phyloP scores from a whole-genome alignment of 2,113 vertebrate genomes.

The Psephotus haematonotus region DNA sequence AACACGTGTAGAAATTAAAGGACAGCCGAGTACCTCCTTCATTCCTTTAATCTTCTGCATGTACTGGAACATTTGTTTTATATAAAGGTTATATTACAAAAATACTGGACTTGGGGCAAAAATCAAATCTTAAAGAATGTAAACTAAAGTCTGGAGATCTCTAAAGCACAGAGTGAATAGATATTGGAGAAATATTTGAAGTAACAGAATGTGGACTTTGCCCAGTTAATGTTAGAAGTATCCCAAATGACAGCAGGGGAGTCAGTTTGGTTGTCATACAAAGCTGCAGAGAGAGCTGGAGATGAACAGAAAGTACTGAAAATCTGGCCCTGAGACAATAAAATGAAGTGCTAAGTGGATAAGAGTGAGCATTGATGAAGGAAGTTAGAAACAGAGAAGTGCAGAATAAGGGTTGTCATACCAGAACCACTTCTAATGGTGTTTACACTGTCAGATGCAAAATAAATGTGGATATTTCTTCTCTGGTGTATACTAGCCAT shows the following conservation, averaged over 20 bases:
- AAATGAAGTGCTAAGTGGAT: conserved; percentile 35
- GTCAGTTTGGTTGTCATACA: conserved; percentile 28
- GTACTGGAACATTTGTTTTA: conserved; percentile 57
- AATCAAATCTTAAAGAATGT: conserved; percentile 43
- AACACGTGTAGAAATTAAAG: conserved; percentile 56
- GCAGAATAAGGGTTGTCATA: neutral
- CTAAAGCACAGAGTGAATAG: conserved; percentile 14
- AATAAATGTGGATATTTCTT: neutral
- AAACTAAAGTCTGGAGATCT: conserved; percentile 35
- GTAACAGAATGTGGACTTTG: conserved; percentile 31
- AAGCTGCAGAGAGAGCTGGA: conserved; percentile 40
- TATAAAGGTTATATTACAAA: conserved; percentile 57
- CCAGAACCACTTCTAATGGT: neutral
- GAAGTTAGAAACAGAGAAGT: conserved; percentile 21
- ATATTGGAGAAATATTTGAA: conserved; percentile 25
- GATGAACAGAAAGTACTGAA: conserved; percentile 29
- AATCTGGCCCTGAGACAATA: conserved; percentile 32
- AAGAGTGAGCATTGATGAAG: neutral
- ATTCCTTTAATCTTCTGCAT: conserved; percentile 49
- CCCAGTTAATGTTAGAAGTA: conserved; percentile 30
- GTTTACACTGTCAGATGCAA: neutral
- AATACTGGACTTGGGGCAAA: conserved; percentile 40
- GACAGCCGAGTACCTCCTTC: neutral
- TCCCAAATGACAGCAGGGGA: conserved; percentile 34
- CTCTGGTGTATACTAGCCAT: neutral